Base-by-base conservation (phyloP, 2,888 invertebrate genomes). In the Drepana falcataria region DNA sequence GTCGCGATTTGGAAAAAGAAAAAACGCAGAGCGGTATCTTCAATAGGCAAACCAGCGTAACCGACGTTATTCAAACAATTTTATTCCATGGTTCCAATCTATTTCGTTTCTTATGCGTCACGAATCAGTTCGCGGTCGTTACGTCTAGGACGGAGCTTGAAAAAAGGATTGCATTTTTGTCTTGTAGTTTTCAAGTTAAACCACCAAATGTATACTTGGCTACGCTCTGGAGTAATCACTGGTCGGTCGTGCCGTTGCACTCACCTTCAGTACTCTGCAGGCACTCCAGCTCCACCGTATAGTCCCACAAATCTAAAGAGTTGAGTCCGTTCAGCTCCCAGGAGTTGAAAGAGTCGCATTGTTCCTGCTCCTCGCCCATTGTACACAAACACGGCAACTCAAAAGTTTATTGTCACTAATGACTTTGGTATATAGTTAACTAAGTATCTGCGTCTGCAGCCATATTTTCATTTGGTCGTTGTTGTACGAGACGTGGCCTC, bases 231-330 rank as follows among this genome's bases (percentile, higher is more conserved):
- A 21, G 21, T 21, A 21, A 21, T 21, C 21, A 21, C 21, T 21
- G 21, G 21, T 21, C 21, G 21, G 21, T 21, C 21, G 21, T 44
- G 9, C 6, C 44, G 9, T 9, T 6, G 44, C 71, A 83, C 88
- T 83, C 83, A 95, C 95, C 95, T 95, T 95, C 93, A 63, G 94
- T 94, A 71, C 95, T 95, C 80, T 94, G 93, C 69, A 96, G 91
- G 81, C 95, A 96, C 80, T 96, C 96, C 85, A 96, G 87, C 81
- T 96, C 96, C 69, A 96, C 95, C 51, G 95, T 95, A 80, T 96
- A 96, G 92, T 96, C 96, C 96, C 96, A 96, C 73, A 94, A 94
- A 80, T 96, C 96, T 82, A 96, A 84, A 53, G 95, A 95, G 75
- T 93, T 95, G 66, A 94, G 84, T 59, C 93, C 91, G 76, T 88